Conservation (phyloP, 2,888 invertebrate genomes). For the Octonoba sinensis region DNA sequence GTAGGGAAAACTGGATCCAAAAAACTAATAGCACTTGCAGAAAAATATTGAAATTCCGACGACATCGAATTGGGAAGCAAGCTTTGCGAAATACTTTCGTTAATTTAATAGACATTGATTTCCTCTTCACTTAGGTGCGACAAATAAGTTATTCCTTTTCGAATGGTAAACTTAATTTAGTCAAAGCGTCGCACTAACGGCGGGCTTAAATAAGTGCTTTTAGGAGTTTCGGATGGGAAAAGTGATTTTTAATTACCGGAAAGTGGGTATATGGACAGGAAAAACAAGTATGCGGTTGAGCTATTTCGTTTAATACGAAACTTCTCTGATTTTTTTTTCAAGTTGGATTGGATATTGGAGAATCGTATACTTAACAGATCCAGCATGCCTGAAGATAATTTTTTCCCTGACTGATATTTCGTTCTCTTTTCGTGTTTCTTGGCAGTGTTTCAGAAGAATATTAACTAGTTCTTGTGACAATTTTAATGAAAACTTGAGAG, state of each 20-base stretch:
- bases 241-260: conserved; percentile 45
- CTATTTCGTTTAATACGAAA: neutral
- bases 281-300: conserved; percentile 6
- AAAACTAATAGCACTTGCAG: neutral
- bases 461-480: too few relatives aligned
- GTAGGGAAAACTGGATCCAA: too few relatives aligned
- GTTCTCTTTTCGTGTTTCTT: neutral
- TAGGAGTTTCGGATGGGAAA: conserved; percentile 29
- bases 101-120: conserved; percentile 47
- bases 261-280: conserved; percentile 2
- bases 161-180: conserved; percentile 49
- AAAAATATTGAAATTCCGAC: conserved; percentile 12
- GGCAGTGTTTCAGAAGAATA: too few relatives aligned
- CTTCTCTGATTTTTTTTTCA: neutral
- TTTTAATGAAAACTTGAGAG: too few relatives aligned
- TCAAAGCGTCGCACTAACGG: conserved; percentile 15
- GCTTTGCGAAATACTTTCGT: conserved; percentile 22
- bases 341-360: neutral
- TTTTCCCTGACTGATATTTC: too few relatives aligned
- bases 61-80: conserved; percentile 3
- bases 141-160: conserved; percentile 38
- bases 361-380: neutral
- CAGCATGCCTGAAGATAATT: too few relatives aligned
- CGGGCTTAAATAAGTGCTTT: conserved; percentile 25
- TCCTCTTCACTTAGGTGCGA: conserved; percentile 34